These are phyloP conservation scores for Paedocypris micromegethes DNA, from an alignment of 2,797 vertebrate genomes.

Conservation along the genomic window DNA sequence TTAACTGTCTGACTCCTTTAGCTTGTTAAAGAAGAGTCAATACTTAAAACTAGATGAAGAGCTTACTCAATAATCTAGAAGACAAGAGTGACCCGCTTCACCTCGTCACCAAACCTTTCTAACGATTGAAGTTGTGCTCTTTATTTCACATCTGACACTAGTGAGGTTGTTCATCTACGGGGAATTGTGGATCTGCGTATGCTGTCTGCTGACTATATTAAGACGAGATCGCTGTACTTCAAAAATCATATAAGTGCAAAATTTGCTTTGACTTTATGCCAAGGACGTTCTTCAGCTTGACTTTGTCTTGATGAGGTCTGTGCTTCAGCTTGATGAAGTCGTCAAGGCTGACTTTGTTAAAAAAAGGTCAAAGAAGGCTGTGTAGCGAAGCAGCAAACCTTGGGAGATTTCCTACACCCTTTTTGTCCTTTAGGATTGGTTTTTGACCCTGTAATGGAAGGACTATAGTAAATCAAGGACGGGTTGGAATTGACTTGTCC, in stretches of 20 bases:
- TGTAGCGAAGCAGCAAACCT: slow-evolving; percentile 49
- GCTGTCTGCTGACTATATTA: slow-evolving; percentile 14
- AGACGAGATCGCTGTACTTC: slow-evolving; percentile 20
- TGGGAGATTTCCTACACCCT: slow-evolving; percentile 24
- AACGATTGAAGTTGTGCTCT: not conserved
- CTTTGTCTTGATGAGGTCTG: slow-evolving; percentile 57
- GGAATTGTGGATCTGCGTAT: not conserved
- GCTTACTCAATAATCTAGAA: slow-evolving; percentile 30
- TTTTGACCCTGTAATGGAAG: slow-evolving; percentile 23
- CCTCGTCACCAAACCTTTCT: not conserved
- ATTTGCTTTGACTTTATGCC: slow-evolving; percentile 45
- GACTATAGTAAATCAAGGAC: slow-evolving; percentile 22
- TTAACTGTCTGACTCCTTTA: slow-evolving; percentile 22
- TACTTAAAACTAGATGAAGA: slow-evolving; percentile 41
- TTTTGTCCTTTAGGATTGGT: slow-evolving; percentile 18
- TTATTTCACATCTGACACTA: slow-evolving; percentile 1
- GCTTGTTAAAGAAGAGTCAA: slow-evolving; percentile 36
- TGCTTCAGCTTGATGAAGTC: slow-evolving; percentile 51
- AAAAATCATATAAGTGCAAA: slow-evolving; percentile 35
- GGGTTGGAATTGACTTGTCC: not conserved
- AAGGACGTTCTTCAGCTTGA: slow-evolving; percentile 40
- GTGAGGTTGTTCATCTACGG: not conserved
- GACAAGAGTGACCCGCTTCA: slow-evolving; percentile 24
- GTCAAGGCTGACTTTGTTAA: slow-evolving; percentile 58
- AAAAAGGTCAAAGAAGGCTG: slow-evolving; percentile 32